Evolutionary conservation across 2,888 invertebrate genomes (phyloP).

Genomic region (Copidosoma aretas): DNA sequence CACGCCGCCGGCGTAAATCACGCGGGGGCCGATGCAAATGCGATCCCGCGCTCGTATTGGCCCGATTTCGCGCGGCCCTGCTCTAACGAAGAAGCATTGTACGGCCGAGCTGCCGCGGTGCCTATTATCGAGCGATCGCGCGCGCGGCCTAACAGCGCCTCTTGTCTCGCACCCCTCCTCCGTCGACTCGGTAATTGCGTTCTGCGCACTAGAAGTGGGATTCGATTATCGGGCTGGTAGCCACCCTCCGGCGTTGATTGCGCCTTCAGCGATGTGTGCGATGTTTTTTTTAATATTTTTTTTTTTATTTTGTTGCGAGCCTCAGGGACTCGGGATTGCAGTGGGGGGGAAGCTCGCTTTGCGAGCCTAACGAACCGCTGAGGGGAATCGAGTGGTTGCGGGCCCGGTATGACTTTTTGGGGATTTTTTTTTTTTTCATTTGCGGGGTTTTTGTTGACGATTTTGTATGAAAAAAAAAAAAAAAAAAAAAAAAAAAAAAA

Average conservation of each 20-base stretch:
- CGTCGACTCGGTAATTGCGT: conserved; percentile 16
- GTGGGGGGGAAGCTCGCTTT: neutral
- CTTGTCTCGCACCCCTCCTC: conserved; percentile 15
- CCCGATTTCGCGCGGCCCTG: neutral
- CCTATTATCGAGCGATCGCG: too few species aligned
- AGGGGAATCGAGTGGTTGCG: neutral
- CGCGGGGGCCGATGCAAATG: conserved; percentile 22
- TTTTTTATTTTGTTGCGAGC: neutral
- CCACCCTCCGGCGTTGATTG: neutral
- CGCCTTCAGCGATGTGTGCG: too few species aligned
- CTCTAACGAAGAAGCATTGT: conserved; percentile 36
- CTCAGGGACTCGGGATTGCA: neutral
- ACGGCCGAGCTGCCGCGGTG: neutral
- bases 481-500: too few species aligned
- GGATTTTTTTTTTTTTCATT: too few species aligned
- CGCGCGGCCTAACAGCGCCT: conserved; percentile 7
- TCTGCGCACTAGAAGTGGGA: conserved; percentile 2
- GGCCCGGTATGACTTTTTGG: too few species aligned
- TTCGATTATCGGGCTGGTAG: neutral
- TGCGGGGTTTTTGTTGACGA: too few species aligned
- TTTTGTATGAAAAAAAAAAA: too few species aligned
- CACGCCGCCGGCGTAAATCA: conserved; percentile 33
- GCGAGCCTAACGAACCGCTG: neutral
- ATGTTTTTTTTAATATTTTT: neutral
- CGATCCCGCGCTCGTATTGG: conserved; percentile 9